Percentiles rank a stretch among this genome's conserved stretches.
phyloP scores from a whole-genome alignment of 2,797 vertebrate species.

The Toxotes lorentzi region DNA sequence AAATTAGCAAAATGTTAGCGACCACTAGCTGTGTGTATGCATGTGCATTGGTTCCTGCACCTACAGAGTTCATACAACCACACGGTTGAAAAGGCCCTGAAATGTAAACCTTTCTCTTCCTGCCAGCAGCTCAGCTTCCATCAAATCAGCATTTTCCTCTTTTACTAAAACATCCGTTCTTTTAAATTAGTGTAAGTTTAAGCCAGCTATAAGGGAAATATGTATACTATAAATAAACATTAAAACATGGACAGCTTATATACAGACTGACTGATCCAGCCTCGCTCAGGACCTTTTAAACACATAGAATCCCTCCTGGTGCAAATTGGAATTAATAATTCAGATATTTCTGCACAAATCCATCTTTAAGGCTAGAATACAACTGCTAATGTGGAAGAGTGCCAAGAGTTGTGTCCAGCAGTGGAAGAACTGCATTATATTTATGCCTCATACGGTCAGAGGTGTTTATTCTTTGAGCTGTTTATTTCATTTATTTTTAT shows the following conservation, averaged over 20 bases:
- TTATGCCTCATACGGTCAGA: neutral
- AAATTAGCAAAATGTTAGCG: too few relatives aligned
- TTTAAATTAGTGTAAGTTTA: neutral
- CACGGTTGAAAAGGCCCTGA: neutral
- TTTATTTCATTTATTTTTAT: neutral
- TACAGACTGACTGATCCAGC: neutral
- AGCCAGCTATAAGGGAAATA: neutral
- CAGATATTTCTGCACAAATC: constrained; percentile 3
- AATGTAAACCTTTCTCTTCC: neutral
- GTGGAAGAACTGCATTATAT: neutral
- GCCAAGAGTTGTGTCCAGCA: neutral
- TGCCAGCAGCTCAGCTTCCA: neutral
- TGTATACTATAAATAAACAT: neutral
- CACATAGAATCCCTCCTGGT: neutral
- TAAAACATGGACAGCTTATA: neutral
- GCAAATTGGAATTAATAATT: constrained; percentile 8
- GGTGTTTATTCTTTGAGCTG: neutral
- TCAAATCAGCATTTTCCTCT: neutral
- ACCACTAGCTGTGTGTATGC: neutral
- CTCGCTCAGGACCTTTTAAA: constrained; percentile 9
- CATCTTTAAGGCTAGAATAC: neutral
- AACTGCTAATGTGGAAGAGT: neutral
- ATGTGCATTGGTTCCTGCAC: neutral
- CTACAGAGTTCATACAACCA: neutral
- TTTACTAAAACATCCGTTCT: neutral